Percentiles rank a stretch among this genome's conserved stretches.
These are phyloP conservation scores for Nerophis lumbriciformis DNA, from an alignment of 2,113 vertebrate species.

Conservation along the genomic window DNA sequence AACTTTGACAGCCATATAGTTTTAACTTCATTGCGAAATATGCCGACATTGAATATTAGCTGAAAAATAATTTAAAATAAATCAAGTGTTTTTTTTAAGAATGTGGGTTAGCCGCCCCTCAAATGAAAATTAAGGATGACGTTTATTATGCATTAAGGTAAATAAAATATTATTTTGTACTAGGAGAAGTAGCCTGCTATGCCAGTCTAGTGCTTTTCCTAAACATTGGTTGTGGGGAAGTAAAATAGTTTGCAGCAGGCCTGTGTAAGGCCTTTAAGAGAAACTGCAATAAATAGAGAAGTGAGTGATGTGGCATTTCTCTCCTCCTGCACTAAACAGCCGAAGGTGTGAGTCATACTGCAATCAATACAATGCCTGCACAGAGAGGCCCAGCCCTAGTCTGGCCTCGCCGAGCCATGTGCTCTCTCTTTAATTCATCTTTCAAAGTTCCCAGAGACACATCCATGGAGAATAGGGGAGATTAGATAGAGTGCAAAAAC, in stretches of 20 bases:
- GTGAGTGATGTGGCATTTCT: constrained; percentile 71
- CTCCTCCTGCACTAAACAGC: constrained; percentile 65
- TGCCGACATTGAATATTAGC: too few species aligned
- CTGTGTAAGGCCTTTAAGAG: constrained; percentile 32
- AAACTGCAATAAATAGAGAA: constrained; percentile 54
- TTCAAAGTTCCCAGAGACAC: constrained; percentile 55
- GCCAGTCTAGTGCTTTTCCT: too few species aligned
- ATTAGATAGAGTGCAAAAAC: constrained; percentile 39
- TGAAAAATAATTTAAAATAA: too few species aligned
- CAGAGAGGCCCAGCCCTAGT: constrained; percentile 54
- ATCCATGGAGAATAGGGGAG: constrained; percentile 36
- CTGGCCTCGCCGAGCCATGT: constrained; percentile 52
- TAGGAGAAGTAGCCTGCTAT: too few species aligned
- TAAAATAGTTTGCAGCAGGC: neutral
- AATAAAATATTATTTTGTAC: too few species aligned
- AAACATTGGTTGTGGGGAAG: neutral
- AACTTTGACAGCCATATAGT: too few species aligned
- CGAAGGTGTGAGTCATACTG: constrained; percentile 70
- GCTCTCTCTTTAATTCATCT: constrained; percentile 61
- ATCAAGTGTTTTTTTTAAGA: too few species aligned
- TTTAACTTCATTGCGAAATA: too few species aligned
- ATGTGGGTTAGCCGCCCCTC: too few species aligned
- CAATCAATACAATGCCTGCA: constrained; percentile 69
- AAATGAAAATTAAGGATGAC: too few species aligned
- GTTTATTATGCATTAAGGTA: too few species aligned